phyloP scores from a whole-genome alignment of 2,888 invertebrate species.

The Drosophila macrothrix region DNA sequence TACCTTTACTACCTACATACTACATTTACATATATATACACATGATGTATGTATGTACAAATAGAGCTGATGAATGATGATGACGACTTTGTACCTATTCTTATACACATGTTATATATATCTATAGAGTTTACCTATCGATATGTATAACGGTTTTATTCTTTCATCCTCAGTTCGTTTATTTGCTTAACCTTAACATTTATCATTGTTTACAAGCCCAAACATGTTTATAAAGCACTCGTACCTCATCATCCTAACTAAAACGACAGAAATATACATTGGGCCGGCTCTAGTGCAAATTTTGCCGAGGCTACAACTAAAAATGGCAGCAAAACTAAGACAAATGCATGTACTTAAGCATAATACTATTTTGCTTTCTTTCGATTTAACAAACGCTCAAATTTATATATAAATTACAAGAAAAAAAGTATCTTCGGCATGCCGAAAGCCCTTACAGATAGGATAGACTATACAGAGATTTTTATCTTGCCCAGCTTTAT shows the following conservation, averaged over 20 bases:
- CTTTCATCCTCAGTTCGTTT: slow-evolving; percentile 41
- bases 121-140: slow-evolving; percentile 21
- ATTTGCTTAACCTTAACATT: slow-evolving; percentile 41
- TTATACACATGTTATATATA: slow-evolving; percentile 37
- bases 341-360: slow-evolving; percentile 53
- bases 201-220: slow-evolving; percentile 36
- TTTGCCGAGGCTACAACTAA: slow-evolving; percentile 24
- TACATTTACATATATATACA: slow-evolving; percentile 24
- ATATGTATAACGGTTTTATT: slow-evolving; percentile 26
- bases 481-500: too few species aligned
- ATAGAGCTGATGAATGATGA: slow-evolving; percentile 48
- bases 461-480: neutral
- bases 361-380: slow-evolving; percentile 47
- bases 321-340: slow-evolving; percentile 30
- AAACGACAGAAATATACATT: slow-evolving; percentile 24
- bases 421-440: slow-evolving; percentile 8
- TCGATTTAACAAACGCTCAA: slow-evolving; percentile 32
- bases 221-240: slow-evolving; percentile 58
- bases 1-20: slow-evolving; percentile 28
- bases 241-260: slow-evolving; percentile 54
- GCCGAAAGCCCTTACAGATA: slow-evolving; percentile 30
- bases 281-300: slow-evolving; percentile 23
- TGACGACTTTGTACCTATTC: slow-evolving; percentile 37
- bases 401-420: slow-evolving; percentile 9
- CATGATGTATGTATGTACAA: slow-evolving; percentile 19